These are phyloP conservation scores for Catostylus mosaicus DNA, from an alignment of 30 jellyfish, hydroid and myxozoan species.

Conservation along the genomic window DNA sequence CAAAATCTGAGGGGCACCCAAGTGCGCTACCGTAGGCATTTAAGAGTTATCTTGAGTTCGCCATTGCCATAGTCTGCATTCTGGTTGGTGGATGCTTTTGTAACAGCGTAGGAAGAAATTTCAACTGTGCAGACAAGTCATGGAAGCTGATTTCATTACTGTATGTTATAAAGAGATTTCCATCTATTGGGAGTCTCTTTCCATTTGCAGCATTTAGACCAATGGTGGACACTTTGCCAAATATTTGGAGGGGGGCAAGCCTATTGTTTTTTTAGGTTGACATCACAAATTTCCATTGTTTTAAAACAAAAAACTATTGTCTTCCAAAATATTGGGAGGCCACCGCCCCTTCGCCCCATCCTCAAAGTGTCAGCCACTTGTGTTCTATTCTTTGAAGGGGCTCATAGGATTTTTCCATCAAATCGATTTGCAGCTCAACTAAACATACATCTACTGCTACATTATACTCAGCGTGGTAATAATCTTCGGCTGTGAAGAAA, in stretches of 20 bases:
- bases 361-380: no score
- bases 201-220: not conserved
- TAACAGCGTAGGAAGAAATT: conserved; percentile 7
- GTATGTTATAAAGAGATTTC: not conserved
- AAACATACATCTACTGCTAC: not conserved
- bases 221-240: no score
- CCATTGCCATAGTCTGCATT: no score
- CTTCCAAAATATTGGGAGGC: no score
- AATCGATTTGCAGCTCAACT: not conserved
- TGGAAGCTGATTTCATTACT: conserved; percentile 13
- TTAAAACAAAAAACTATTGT: no score
- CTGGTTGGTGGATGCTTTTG: conserved; percentile 17
- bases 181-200: not conserved
- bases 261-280: no score
- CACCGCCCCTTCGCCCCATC: no score
- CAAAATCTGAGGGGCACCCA: no score
- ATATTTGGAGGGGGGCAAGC: no score
- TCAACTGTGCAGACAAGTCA: conserved; percentile 22
- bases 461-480: not conserved
- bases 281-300: no score
- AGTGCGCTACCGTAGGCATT: no score
- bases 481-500: not conserved
- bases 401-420: not conserved
- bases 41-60: no score
- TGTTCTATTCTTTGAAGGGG: not conserved